Conservation (phyloP, 2,797 vertebrate species). For the Anableps anableps region DNA sequence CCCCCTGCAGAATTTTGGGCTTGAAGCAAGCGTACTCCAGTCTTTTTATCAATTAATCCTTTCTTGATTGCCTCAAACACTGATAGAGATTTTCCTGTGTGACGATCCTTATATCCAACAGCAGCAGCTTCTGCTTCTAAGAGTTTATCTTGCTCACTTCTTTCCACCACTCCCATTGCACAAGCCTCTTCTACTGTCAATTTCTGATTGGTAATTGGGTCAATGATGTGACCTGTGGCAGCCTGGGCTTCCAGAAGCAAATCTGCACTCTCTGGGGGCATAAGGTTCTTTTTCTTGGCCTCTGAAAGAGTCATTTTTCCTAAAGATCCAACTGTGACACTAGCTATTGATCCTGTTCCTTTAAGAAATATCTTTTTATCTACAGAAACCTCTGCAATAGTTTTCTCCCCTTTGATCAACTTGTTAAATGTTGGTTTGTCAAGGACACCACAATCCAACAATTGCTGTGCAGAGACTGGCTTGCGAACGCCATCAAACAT, state of each 20-base stretch:
- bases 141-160: slow-evolving; percentile 62
- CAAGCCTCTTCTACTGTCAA: slow-evolving; percentile 63
- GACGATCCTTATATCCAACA: slow-evolving; percentile 84
- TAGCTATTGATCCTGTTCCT: slow-evolving; percentile 80
- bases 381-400: slow-evolving; percentile 69
- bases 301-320: slow-evolving; percentile 83
- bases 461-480: slow-evolving; percentile 1
- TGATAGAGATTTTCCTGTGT: slow-evolving; percentile 53
- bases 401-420: slow-evolving; percentile 7
- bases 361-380: slow-evolving; percentile 82
- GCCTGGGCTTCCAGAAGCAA: slow-evolving; percentile 85
- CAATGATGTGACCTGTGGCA: slow-evolving; percentile 88
- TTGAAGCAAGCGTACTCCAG: slow-evolving; percentile 82
- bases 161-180: slow-evolving; percentile 48
- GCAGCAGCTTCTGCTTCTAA: slow-evolving; percentile 88
- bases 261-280: slow-evolving; percentile 80
- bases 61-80: slow-evolving; percentile 79
- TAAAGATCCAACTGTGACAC: slow-evolving; percentile 78
- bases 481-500: slow-evolving; percentile 8
- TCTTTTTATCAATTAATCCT: slow-evolving; percentile 49
- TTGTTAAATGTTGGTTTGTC: slow-evolving; percentile 13
- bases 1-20: slow-evolving; percentile 87
- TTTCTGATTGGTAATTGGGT: slow-evolving; percentile 81
- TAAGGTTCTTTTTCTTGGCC: slow-evolving; percentile 82
- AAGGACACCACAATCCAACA: slow-evolving; percentile 3